Conservation (phyloP, 2,888 invertebrate species). For the Biston betularia region DNA sequence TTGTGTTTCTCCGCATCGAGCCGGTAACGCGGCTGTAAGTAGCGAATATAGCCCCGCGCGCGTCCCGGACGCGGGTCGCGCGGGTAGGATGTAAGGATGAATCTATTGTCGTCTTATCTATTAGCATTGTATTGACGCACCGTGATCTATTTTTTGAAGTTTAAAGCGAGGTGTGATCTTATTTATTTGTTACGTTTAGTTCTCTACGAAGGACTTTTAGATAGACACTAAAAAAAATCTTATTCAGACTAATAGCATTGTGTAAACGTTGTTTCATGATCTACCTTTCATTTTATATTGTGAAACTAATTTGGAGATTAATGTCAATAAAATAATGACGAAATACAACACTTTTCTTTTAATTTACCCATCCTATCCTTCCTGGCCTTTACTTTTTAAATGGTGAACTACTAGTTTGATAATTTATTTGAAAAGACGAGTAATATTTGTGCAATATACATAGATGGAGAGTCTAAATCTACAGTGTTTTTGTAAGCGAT, state of each 20-base stretch:
- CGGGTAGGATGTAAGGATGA: conserved; percentile 20
- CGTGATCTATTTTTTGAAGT: conserved; percentile 42
- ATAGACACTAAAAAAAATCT: conserved; percentile 60
- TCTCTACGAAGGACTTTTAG: conserved; percentile 51
- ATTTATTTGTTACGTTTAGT: conserved; percentile 47
- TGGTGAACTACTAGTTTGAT: too few relatives aligned
- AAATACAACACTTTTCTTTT: conserved; percentile 20
- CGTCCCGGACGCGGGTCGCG: not conserved
- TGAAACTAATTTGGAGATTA: conserved; percentile 70
- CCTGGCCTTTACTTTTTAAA: too few relatives aligned
- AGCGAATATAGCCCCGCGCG: conserved; percentile 11
- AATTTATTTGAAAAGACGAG: too few relatives aligned
- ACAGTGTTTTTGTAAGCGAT: too few relatives aligned
- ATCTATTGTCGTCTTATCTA: conserved; percentile 32
- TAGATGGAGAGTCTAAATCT: too few relatives aligned
- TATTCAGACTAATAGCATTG: conserved; percentile 48
- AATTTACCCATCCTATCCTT: too few relatives aligned
- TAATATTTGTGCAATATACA: too few relatives aligned
- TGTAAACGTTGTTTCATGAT: conserved; percentile 55
- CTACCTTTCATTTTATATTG: conserved; percentile 66
- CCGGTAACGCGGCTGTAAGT: conserved; percentile 19
- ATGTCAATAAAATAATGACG: conserved; percentile 73
- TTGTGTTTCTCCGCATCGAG: conserved; percentile 25
- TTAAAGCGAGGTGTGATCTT: conserved; percentile 41
- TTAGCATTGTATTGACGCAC: conserved; percentile 36